A percentile compares a stretch with the other conserved stretches of the same genome.
These are phyloP conservation scores for Leptopterna dolabrata DNA, from an alignment of 2,888 invertebrate species.

Conservation along the genomic window DNA sequence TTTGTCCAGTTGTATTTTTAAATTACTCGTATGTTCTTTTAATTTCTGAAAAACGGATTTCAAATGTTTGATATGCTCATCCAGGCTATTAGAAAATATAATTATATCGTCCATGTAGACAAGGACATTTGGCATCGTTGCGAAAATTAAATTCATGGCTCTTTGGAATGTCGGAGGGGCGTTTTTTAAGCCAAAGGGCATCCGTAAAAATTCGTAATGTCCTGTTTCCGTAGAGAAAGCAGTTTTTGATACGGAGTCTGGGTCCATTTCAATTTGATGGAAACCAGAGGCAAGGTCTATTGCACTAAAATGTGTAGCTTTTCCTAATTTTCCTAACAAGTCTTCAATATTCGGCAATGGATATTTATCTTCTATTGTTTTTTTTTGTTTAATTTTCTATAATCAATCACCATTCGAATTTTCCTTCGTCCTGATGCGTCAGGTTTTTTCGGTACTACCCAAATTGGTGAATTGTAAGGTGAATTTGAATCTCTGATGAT, in stretches of 20 bases:
- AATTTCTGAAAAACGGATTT: conserved; percentile 15
- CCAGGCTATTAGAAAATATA: conserved; percentile 35
- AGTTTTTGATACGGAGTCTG: conserved; percentile 20
- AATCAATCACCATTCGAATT: neutral
- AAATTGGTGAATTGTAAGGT: neutral
- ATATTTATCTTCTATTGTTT: neutral
- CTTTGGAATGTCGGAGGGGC: conserved; percentile 49
- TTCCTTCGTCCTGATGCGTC: neutral
- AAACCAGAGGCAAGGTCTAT: neutral
- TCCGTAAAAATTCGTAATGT: conserved; percentile 51
- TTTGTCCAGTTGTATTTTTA: conserved; percentile 53
- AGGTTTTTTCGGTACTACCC: neutral
- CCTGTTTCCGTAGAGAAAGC: conserved; percentile 39
- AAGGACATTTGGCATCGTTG: conserved; percentile 35
- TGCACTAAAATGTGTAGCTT: neutral
- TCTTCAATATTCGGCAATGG: neutral
- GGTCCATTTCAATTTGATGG: neutral
- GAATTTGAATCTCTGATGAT: neutral
- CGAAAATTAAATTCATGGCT: neutral
- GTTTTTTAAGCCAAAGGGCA: conserved; percentile 51
- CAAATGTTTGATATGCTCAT: conserved; percentile 42
- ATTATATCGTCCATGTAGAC: conserved; percentile 56
- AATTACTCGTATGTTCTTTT: neutral
- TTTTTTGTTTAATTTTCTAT: neutral
- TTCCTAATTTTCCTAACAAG: neutral